Base-by-base conservation (phyloP, 1,140 invertebrate species). In the Drosophila miranda region DNA sequence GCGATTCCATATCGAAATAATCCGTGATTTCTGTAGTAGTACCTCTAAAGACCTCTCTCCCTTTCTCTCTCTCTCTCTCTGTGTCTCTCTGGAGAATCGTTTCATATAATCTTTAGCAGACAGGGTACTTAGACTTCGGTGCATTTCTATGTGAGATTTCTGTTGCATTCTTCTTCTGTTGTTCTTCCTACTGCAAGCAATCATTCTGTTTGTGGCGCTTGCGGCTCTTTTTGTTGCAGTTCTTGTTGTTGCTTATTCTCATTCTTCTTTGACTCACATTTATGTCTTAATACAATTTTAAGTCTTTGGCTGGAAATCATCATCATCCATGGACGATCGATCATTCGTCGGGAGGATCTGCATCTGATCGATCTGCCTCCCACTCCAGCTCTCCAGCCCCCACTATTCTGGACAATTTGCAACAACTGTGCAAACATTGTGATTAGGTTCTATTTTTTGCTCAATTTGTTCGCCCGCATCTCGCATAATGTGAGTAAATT, bases 281-380 rank as follows among this genome's bases (percentile, higher is more conserved):
- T 79, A 79, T 79, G 76, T 79, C 76, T 79, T 79, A 79, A 79
- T 79, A 79, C 66, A 73, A 75, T 64, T 77, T 64, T 16, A 14
- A 45, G 28, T 28, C 41, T 38, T 38, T 46, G 41, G 28, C 60
- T 67, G 52, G 62, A 46, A 66, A 52, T 66, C 59, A 23, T 38
- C 34, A 52, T 13, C 30, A 51, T 53, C 50, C 58, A 43, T 3
- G 14, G 30, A 13, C 44, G 44, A 28, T 14, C 44, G 46, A 66
- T 63, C 58, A 66, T 63, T 0, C 50, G 23, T 54, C 44, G 21
- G 30, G 14, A 30, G 55, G 44, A 44, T 44, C 21, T 49, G 14
- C 42, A 56, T 48, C 46, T 43, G 58, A 57, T 48, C 28, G 46
- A 57, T 48, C 28, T 42, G 59, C 26, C 51, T 41, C 34, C n/a